Conservation (phyloP, 2,888 invertebrate species). For the Rhamnusium bicolor region DNA sequence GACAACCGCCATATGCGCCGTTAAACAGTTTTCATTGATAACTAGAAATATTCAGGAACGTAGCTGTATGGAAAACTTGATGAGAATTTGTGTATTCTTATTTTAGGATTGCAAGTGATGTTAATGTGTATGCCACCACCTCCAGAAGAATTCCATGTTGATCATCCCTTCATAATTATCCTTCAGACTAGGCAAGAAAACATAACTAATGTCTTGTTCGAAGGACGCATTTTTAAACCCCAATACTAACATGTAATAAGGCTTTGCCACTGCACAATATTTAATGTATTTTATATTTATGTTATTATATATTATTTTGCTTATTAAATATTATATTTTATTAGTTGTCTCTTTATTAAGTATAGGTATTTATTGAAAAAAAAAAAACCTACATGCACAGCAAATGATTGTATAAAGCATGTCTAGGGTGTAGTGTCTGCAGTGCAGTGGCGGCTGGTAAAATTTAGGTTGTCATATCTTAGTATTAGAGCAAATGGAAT, state of each 20-base stretch:
- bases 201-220: constrained; percentile 34
- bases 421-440: no score
- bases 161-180: constrained; percentile 46
- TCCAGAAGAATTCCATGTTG: constrained; percentile 41
- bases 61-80: neutral
- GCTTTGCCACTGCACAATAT: neutral
- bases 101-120: constrained; percentile 19
- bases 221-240: constrained; percentile 30
- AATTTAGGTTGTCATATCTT: no score
- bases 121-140: neutral
- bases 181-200: constrained; percentile 13
- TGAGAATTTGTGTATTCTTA: constrained; percentile 2
- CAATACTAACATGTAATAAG: neutral
- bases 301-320: neutral
- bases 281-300: neutral
- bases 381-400: no score
- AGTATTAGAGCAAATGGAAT: no score
- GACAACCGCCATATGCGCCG: no score
- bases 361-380: neutral
- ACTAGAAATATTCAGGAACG: no score
- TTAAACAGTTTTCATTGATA: no score
- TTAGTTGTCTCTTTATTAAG: neutral
- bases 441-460: no score
- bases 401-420: no score
- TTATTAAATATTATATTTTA: neutral